phyloP scores from a whole-genome alignment of 2,113 vertebrate species.

The Laticauda laticaudata region DNA sequence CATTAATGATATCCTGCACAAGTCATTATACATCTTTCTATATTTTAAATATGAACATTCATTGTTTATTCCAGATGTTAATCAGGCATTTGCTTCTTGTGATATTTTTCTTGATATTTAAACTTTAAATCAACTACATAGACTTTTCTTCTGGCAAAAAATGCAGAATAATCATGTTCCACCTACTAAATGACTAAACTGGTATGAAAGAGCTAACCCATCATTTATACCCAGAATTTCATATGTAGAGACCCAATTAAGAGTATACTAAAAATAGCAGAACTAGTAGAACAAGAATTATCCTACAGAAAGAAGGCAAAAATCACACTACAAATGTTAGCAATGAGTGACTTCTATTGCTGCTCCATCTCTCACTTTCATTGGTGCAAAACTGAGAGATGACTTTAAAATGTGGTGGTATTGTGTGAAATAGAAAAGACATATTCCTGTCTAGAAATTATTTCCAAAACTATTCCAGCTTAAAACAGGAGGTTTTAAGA shows the following conservation, averaged over 20 bases:
- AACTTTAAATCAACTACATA: background rate
- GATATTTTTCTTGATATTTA: background rate
- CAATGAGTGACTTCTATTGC: background rate
- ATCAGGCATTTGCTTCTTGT: background rate
- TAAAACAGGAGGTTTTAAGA: background rate
- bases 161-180: background rate
- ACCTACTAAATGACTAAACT: background rate
- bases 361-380: background rate
- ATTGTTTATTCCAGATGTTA: background rate
- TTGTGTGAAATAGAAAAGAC: background rate
- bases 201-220: slow-evolving; percentile 11
- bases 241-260: background rate
- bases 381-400: background rate
- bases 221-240: background rate
- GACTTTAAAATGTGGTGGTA: background rate
- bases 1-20: background rate
- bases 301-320: background rate
- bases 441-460: background rate
- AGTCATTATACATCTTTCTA: background rate
- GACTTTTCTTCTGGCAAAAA: background rate
- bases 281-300: slow-evolving; percentile 17
- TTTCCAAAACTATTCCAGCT: background rate
- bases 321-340: background rate
- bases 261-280: background rate
- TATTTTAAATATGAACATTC: background rate